Base-by-base conservation (phyloP, 2,888 invertebrate species). In the Chymomyza procnemis region DNA sequence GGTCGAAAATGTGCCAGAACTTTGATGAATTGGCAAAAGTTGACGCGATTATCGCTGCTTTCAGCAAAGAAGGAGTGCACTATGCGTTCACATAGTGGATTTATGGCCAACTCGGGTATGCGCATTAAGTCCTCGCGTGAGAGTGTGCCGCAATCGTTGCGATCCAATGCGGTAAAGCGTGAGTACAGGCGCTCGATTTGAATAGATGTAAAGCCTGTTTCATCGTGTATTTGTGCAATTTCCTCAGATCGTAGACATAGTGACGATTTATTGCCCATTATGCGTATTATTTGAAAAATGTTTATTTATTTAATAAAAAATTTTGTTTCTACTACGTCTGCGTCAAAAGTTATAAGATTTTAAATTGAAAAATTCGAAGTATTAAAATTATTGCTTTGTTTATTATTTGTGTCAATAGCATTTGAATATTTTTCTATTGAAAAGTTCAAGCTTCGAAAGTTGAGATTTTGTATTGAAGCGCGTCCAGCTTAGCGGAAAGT, bases 141-240 rank as follows among this genome's bases (percentile, higher is more conserved):
- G 30, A 99, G 92, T 0, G 97, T 97, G 54, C 97, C 99, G 89
- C 97, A 98, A 90, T 96, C 97, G 78, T 96, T 97, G 88, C 99
- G 96, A 92, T 99, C 99, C 84, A 99, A 92, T 46, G 98, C 97
- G 14, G 99, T 98, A 90, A 99, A 99, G 65, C 99, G 94, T 67
- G 98, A 99, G 92, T 99, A 99, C 5, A 99, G 92, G 1, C 99
- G 93, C 90, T 99, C 98, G 74, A 99, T 99, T 93, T 99, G 99
- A 91, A 97, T 99, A 47, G 97, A 96, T 21, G 99, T 98, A 92
- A 99, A 99, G 78, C 99, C 99, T 74, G 99, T 99, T 92, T 99
- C 98, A 89, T 96, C 95, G 88, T 98, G 97, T 82, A 99, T 98
- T 92, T 98, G 98, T 26, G 96, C 96, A 66, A 99, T 98, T 94